These are phyloP conservation scores for Alca torda DNA, from an alignment of 2,797 vertebrate genomes.

Conservation along the genomic window DNA sequence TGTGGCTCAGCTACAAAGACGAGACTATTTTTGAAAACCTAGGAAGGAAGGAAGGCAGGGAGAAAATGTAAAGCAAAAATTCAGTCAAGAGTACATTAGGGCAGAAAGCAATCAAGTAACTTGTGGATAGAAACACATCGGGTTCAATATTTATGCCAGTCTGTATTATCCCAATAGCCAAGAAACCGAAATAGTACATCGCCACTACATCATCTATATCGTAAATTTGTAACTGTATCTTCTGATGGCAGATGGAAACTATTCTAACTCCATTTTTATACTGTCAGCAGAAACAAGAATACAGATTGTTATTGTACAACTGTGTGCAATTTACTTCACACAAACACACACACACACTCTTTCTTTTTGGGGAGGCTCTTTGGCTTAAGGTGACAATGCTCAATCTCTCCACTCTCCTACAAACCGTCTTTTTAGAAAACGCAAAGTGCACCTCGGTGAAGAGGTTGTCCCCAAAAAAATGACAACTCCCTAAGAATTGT, in stretches of 20 bases:
- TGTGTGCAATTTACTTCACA: neutral
- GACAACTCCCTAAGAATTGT: neutral
- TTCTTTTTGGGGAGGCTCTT: neutral
- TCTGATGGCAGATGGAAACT: neutral
- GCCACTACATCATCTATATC: neutral
- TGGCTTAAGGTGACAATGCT: neutral
- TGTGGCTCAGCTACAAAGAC: neutral
- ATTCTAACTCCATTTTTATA: neutral
- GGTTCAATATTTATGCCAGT: neutral
- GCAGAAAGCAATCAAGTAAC: neutral
- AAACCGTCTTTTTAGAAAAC: neutral
- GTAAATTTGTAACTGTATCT: neutral
- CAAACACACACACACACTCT: neutral
- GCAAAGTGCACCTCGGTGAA: neutral
- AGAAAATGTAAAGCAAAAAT: neutral
- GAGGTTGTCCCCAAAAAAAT: neutral
- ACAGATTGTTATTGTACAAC: neutral
- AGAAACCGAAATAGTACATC: neutral
- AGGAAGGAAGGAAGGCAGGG: neutral
- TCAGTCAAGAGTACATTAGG: neutral
- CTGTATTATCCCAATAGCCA: neutral
- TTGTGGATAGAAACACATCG: neutral
- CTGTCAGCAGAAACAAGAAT: neutral
- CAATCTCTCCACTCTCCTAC: neutral
- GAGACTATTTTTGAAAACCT: neutral